These are phyloP conservation scores for Diphyllodes magnificus DNA, from an alignment of 2,113 vertebrate genomes.

Conservation along the genomic window DNA sequence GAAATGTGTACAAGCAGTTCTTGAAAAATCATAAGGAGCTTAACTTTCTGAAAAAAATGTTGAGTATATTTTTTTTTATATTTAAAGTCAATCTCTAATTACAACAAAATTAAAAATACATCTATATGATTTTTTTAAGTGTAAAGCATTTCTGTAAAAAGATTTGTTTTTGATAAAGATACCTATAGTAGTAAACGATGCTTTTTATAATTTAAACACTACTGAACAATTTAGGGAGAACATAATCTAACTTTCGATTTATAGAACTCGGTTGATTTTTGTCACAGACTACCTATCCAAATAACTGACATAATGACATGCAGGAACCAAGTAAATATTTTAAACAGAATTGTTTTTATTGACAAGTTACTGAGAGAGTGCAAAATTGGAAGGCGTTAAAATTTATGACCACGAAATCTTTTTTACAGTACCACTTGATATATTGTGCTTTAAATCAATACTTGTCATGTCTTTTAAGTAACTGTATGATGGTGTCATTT, in stretches of 20 bases:
- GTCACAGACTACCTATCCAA: neutral
- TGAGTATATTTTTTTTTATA: neutral
- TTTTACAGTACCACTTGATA: conserved; percentile 74
- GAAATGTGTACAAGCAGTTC: conserved; percentile 32
- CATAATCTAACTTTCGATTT: neutral
- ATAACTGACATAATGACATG: conserved; percentile 29
- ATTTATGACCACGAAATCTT: conserved; percentile 79
- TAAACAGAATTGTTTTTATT: conserved; percentile 69
- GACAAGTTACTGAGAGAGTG: conserved; percentile 71
- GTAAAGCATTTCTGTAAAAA: neutral
- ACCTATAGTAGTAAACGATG: neutral
- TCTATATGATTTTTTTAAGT: neutral
- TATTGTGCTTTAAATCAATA: conserved; percentile 76
- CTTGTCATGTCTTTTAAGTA: conserved; percentile 70
- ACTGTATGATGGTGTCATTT: conserved; percentile 71
- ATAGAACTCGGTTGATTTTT: neutral
- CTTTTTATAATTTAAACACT: neutral
- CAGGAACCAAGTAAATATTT: conserved; percentile 66
- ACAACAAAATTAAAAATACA: neutral
- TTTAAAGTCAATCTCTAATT: neutral
- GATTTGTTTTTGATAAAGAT: neutral
- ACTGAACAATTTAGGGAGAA: neutral
- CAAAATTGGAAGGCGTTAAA: conserved; percentile 76
- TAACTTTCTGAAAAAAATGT: conserved; percentile 13
- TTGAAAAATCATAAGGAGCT: neutral